Percentiles rank a stretch among this genome's conserved stretches.
Conservation (phyloP, 2,113 vertebrate genomes). For the Chloropsis cyanopogon region DNA sequence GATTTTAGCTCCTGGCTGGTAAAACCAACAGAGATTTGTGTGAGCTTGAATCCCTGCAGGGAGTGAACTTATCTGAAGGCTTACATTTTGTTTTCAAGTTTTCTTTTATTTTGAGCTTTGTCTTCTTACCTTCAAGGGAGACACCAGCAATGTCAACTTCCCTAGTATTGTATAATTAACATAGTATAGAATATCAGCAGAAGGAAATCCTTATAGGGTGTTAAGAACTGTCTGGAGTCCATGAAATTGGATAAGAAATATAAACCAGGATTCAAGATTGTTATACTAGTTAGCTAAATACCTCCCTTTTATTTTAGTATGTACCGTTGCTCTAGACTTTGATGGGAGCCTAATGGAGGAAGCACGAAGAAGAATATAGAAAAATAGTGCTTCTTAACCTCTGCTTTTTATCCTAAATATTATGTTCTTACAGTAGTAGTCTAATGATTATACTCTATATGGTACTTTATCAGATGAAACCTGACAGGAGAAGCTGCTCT, state of each 20-base stretch:
- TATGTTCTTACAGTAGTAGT: background rate
- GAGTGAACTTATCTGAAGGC: background rate
- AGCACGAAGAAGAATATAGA: background rate
- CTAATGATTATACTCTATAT: background rate
- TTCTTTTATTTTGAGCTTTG: background rate
- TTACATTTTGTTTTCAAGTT: background rate
- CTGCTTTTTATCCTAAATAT: background rate
- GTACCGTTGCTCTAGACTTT: background rate
- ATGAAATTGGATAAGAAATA: background rate
- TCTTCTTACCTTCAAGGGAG: background rate
- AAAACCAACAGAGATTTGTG: background rate
- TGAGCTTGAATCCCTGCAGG: background rate
- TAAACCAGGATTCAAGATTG: background rate
- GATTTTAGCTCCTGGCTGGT: background rate
- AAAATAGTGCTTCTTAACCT: background rate
- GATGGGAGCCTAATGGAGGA: background rate
- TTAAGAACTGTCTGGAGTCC: background rate
- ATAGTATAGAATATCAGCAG: background rate
- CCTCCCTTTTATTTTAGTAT: background rate
- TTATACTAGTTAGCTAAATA: background rate
- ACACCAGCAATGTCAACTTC: background rate
- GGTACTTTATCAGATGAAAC: background rate
- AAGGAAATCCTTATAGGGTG: background rate
- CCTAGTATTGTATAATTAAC: background rate
- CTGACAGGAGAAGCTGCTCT: background rate